A percentile compares a stretch with the other conserved stretches of the same genome.
phyloP scores from a whole-genome alignment of 1,140 invertebrate genomes.

The Ceratosolen solmsi region DNA sequence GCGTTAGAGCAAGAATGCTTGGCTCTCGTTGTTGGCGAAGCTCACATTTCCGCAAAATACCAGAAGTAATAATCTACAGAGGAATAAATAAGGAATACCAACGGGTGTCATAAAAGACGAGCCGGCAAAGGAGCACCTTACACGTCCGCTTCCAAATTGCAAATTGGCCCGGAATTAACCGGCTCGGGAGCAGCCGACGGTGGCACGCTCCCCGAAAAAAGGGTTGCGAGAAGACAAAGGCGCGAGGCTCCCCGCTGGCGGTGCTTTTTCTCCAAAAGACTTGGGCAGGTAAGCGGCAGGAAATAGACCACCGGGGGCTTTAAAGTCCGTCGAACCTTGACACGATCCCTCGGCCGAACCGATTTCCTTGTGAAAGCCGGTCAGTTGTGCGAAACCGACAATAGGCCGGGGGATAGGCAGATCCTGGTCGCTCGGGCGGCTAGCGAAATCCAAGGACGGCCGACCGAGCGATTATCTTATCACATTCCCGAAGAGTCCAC shows the following conservation, averaged over 20 bases:
- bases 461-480: too few species aligned
- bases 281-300: slow-evolving; percentile 7
- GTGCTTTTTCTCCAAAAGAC: neutral
- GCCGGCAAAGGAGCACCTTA: neutral
- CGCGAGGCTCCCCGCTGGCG: neutral
- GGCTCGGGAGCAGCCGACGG: neutral
- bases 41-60: too few species aligned
- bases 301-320: slow-evolving; percentile 33
- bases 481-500: too few species aligned
- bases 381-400: too few species aligned
- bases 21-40: too few species aligned
- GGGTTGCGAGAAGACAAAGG: neutral
- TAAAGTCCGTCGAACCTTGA: slow-evolving; percentile 18
- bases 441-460: too few species aligned
- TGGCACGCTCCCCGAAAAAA: slow-evolving; percentile 3
- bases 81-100: too few species aligned
- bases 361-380: neutral
- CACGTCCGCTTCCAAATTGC: neutral
- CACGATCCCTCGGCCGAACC: slow-evolving; percentile 20
- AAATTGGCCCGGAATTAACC: slow-evolving; percentile 2
- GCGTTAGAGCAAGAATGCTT: too few species aligned
- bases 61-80: too few species aligned
- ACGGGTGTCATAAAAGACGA: neutral
- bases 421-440: too few species aligned
- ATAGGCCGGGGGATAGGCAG: too few species aligned